A percentile compares a stretch with the other conserved stretches of the same genome.
These are phyloP conservation scores for Cinclus mexicanus DNA, from an alignment of 2,113 vertebrate genomes.

Conservation along the genomic window DNA sequence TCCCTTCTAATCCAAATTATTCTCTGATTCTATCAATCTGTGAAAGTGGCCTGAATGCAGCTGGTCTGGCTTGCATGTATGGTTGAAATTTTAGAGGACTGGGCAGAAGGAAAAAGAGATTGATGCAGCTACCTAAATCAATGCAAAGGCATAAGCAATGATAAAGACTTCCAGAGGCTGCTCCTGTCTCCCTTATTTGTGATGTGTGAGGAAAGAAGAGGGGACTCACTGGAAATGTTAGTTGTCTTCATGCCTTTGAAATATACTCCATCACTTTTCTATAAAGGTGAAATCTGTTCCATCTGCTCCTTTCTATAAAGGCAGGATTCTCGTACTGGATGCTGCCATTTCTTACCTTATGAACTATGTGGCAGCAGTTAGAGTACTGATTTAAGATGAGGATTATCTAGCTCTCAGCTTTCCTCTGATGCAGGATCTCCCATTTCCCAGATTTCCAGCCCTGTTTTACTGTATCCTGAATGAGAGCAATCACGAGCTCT, in stretches of 20 bases:
- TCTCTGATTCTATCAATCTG: background rate
- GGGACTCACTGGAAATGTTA: background rate
- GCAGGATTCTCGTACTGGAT: background rate
- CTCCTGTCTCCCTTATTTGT: background rate
- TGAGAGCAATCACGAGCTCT: fast-evolving
- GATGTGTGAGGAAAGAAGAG: background rate
- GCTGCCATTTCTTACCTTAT: background rate
- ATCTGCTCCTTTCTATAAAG: background rate
- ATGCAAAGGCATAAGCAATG: background rate
- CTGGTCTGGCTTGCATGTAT: background rate
- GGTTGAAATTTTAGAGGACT: background rate
- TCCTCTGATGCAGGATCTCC: background rate
- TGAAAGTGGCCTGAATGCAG: background rate
- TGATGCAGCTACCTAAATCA: background rate
- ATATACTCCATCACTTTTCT: background rate
- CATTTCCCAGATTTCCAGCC: background rate
- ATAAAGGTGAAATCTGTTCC: background rate
- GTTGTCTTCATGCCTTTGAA: background rate
- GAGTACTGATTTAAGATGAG: background rate
- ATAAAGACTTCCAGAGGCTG: background rate
- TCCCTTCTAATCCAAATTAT: background rate
- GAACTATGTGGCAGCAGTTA: background rate
- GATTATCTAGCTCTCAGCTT: background rate
- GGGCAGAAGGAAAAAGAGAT: background rate
- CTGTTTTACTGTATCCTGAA: background rate